Conservation (phyloP, 2,797 vertebrate species). For the Xerus rutilus region DNA sequence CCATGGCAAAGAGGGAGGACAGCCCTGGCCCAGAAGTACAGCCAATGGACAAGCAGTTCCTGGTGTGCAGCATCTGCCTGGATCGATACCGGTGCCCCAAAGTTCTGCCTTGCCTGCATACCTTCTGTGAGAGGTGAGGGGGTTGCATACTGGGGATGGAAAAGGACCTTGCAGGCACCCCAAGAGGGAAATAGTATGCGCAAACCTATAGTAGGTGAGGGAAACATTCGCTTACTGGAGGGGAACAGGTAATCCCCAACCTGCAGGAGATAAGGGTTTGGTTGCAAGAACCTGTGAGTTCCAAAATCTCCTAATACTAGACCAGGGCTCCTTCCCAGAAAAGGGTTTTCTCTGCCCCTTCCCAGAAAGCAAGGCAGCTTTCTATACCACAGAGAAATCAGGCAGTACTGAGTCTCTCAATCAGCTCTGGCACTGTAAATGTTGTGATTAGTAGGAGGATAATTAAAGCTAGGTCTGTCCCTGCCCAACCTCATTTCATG, state of each 20-base stretch:
- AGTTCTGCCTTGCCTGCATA: constrained; percentile 96
- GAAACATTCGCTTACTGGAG: neutral
- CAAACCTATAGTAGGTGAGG: neutral
- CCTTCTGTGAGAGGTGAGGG: constrained; percentile 96
- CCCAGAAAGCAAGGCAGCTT: neutral
- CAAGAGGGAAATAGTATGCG: neutral
- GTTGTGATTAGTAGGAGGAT: constrained; percentile 18
- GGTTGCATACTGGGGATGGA: neutral
- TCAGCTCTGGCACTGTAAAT: neutral
- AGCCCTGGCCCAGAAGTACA: constrained; percentile 95
- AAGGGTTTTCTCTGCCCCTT: neutral
- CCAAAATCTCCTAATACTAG: neutral
- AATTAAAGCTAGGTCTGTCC: neutral
- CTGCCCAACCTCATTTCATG: neutral
- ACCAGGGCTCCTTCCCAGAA: neutral
- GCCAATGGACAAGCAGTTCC: constrained; percentile 97
- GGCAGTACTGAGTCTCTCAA: neutral
- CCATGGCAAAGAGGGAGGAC: constrained; percentile 93
- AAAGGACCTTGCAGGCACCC: neutral
- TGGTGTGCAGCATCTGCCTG: constrained; percentile 97
- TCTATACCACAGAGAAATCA: neutral
- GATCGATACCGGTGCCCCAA: constrained; percentile 96
- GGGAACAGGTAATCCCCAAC: neutral
- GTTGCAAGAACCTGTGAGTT: neutral
- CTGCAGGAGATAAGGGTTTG: neutral